phyloP scores from a whole-genome alignment of 2,113 vertebrate species.

The Orycteropus afer region DNA sequence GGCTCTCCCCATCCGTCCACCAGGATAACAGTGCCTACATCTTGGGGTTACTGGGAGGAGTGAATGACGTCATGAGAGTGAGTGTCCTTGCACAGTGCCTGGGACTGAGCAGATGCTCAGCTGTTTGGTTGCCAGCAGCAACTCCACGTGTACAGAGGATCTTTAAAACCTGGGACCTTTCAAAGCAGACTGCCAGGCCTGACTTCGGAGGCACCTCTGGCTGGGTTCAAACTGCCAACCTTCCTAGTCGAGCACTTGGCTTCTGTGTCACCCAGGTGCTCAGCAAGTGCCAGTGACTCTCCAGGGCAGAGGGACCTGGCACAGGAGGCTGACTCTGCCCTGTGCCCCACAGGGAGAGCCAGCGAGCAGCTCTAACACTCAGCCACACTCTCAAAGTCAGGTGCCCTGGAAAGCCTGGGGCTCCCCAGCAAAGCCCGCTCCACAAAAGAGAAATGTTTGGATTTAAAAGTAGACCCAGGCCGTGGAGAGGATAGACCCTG shows the following conservation, averaged over 20 bases:
- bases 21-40: background rate
- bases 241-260: background rate
- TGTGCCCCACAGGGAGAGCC: background rate
- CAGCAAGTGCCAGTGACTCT: background rate
- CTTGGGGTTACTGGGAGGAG: background rate
- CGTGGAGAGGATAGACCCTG: background rate
- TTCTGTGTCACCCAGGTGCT: background rate
- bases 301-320: background rate
- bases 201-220: background rate
- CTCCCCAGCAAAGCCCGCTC: background rate
- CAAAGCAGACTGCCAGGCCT: background rate
- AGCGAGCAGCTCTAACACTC: background rate
- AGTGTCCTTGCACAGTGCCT: accelerated
- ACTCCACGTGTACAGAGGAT: background rate
- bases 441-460: slow-evolving; percentile 64
- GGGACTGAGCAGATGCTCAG: background rate
- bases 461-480: background rate
- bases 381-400: background rate
- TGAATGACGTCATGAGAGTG: too few relatives aligned
- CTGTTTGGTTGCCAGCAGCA: background rate
- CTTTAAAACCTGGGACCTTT: background rate
- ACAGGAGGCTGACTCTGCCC: background rate
- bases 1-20: background rate
- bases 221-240: background rate
- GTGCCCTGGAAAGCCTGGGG: background rate